Evolutionary conservation across 2,888 invertebrate genomes (phyloP), one percentile per base, ranked within the genome.

Genomic region (Drosophila mimetica): DNA sequence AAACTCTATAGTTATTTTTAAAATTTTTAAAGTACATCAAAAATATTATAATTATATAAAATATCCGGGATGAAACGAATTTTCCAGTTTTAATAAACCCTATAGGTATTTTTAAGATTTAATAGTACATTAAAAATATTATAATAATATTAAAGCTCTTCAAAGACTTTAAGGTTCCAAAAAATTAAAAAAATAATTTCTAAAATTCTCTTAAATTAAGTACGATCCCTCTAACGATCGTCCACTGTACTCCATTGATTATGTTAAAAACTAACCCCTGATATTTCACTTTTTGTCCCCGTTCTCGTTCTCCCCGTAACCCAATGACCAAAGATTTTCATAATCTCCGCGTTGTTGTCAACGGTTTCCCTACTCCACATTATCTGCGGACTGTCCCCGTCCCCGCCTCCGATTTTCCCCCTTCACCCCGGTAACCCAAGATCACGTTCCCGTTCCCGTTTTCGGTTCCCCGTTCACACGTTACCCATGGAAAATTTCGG

Each of bases 211-310:
- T n/a, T n/a, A n/a, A n/a, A n/a, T n/a, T n/a, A n/a, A n/a, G n/a
- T n/a, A n/a, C n/a, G n/a, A n/a, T n/a, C n/a, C n/a, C 6, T 44
- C 13, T 44, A 28, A 0, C 8, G 61, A 13, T n/a, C 4, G 8
- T 37, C 11, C 36, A 46, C 60, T 53, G 42, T 51, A 51, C 47
- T 74, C 77, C 82, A 85, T 87, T 79, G 87, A 87, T 85, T 87
- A 87, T 83, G 87, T 75, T 85, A 87, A 83, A 64, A 74, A 79
- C 52, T 30, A 28, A 22, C 61, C 54, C 54, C 46, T 42, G 42
- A 34, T 30, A 47, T 54, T 59, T 46, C 44, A 7, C 37, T 37
- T 4, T 34, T 14, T 28, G 32, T 46, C 16, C 55, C 58, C 18
- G 16, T 32, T 16, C 42, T 30, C 18, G 16, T 32, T 16, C 42